Conservation (phyloP, 2,888 invertebrate species). For the Elgonia sp. region DNA sequence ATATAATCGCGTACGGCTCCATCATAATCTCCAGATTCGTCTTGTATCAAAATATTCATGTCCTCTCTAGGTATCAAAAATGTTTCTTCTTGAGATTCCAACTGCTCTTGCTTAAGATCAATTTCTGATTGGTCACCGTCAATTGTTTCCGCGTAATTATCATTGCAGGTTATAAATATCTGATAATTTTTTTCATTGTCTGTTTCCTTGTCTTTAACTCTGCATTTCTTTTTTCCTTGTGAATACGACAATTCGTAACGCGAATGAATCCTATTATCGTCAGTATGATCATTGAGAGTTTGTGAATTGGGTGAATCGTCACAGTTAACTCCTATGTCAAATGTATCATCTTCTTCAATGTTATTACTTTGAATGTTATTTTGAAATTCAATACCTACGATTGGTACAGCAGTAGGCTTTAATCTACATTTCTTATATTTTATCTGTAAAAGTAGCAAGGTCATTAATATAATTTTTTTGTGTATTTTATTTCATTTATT, state of each 20-base stretch:
- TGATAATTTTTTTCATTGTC: constrained; percentile 7
- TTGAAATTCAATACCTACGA: constrained; percentile 61
- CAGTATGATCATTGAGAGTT: constrained; percentile 15
- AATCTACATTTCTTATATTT: constrained; percentile 85
- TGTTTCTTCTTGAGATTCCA: constrained; percentile 39
- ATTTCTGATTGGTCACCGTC: not conserved
- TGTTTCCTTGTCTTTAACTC: constrained; percentile 58
- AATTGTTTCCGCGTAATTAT: constrained; percentile 1
- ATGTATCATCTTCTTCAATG: constrained; percentile 45
- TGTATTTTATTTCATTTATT: too few species aligned
- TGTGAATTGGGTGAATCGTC: constrained; percentile 49
- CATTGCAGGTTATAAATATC: constrained; percentile 30
- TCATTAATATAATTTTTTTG: too few species aligned
- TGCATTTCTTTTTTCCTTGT: constrained; percentile 65
- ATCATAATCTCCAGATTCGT: constrained; percentile 64
- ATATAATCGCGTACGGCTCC: constrained; percentile 68
- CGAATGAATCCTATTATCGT: constrained; percentile 25
- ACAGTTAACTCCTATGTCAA: constrained; percentile 65
- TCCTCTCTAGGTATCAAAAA: constrained; percentile 61
- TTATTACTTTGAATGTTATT: constrained; percentile 58
- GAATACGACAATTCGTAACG: constrained; percentile 69
- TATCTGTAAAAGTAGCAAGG: constrained; percentile 76
- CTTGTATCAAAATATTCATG: constrained; percentile 51
- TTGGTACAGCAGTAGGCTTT: constrained; percentile 83
- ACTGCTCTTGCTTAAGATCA: constrained; percentile 20